phyloP scores from a whole-genome alignment of 2,888 invertebrate species.

The Drosophila aldrichi region DNA sequence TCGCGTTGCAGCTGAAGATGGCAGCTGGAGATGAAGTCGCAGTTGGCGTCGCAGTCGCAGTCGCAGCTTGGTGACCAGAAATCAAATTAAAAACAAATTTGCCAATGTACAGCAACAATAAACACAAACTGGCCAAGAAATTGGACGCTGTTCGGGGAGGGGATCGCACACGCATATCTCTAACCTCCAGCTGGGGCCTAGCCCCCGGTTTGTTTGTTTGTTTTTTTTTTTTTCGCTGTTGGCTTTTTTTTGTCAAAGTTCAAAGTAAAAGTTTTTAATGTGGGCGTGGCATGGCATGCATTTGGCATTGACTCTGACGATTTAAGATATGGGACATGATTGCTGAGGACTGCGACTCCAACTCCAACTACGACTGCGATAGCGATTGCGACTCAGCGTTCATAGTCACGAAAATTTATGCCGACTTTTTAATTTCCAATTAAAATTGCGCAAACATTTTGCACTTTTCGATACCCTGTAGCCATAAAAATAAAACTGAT shows the following conservation, averaged over 20 bases:
- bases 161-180: conserved; percentile 24
- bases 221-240: no score
- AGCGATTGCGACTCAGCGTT: background rate
- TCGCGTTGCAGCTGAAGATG: conserved; percentile 26
- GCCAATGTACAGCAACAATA: conserved; percentile 24
- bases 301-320: conserved; percentile 47
- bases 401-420: conserved; percentile 54
- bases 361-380: background rate
- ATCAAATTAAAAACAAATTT: conserved; percentile 63
- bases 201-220: conserved; percentile 5
- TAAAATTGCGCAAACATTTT: conserved; percentile 43
- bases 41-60: background rate
- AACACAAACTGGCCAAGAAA: conserved; percentile 46
- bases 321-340: conserved; percentile 49
- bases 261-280: conserved; percentile 57
- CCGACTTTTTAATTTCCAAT: conserved; percentile 61
- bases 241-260: conserved; percentile 62
- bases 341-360: background rate
- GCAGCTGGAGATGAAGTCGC: background rate
- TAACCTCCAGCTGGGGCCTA: conserved; percentile 13
- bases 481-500: background rate
- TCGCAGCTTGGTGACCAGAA: conserved; percentile 47
- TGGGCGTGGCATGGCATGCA: conserved; percentile 52
- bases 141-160: conserved; percentile 15
- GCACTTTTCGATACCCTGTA: conserved; percentile 37